Conservation (phyloP, 2,113 vertebrate species). For the Gallinago paraguaiae region DNA sequence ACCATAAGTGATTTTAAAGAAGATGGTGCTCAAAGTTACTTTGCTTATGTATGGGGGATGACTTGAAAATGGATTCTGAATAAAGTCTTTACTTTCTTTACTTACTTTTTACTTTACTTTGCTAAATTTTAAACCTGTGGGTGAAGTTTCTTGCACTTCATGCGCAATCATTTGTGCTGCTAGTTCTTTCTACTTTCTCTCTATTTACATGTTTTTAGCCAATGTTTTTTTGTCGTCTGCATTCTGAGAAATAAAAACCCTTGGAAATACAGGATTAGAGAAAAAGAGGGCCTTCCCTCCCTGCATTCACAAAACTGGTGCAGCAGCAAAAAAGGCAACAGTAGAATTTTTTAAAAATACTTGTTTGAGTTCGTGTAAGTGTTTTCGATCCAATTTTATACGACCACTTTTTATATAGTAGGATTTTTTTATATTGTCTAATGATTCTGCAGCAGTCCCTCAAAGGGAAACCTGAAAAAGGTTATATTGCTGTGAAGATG, state of each 20-base stretch:
- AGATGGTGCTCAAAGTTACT: not conserved
- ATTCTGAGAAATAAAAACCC: not conserved
- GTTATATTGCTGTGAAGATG: not conserved
- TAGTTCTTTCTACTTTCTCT: not conserved
- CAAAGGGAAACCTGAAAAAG: not conserved
- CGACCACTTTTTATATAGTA: not conserved
- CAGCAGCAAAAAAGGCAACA: not conserved
- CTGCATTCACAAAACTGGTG: not conserved
- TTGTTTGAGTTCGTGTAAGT: not conserved
- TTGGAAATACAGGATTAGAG: not conserved
- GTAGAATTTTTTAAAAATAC: not conserved
- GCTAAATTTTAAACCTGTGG: not conserved
- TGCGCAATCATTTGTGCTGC: not conserved
- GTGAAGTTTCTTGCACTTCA: not conserved
- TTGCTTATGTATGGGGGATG: not conserved
- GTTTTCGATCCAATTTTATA: not conserved
- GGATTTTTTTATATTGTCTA: not conserved
- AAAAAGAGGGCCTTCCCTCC: not conserved
- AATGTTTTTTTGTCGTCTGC: not conserved
- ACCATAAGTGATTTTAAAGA: not conserved
- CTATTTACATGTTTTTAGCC: not conserved
- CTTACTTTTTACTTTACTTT: not conserved
- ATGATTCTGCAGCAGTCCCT: not conserved
- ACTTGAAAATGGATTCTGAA: not conserved
- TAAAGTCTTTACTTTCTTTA: not conserved